Percentiles rank a stretch among this genome's conserved stretches.
Conservation (phyloP, 2,888 invertebrate genomes). For the Ophioninae sp. region DNA sequence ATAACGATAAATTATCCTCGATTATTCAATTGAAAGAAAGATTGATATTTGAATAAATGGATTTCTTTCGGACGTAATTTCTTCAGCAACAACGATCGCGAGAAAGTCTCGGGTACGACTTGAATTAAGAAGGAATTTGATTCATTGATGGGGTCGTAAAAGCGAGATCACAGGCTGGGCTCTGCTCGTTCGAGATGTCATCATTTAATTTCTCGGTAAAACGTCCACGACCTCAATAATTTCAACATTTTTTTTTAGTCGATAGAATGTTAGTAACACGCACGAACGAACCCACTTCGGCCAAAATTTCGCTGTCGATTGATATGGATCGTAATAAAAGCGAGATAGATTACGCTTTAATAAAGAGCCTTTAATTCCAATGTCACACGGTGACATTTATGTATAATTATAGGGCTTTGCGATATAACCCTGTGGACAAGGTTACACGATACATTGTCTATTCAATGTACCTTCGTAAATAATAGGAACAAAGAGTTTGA, state of each 20-base stretch:
- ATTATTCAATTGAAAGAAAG: too few species aligned
- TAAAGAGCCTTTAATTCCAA: too few species aligned
- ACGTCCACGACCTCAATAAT: constrained; percentile 31
- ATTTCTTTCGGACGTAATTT: too few species aligned
- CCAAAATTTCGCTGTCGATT: neutral
- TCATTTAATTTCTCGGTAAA: constrained; percentile 35
- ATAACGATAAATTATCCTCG: too few species aligned
- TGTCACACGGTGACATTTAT: too few species aligned
- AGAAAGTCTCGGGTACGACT: neutral
- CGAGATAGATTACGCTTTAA: constrained; percentile 23
- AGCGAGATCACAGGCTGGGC: neutral
- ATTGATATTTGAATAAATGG: too few species aligned
- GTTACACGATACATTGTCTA: too few species aligned
- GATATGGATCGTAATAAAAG: constrained; percentile 42
- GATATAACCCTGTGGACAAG: too few species aligned
- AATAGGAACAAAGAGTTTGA: too few species aligned
- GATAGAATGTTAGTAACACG: neutral
- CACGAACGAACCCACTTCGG: constrained; percentile 40
- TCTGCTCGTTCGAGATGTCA: constrained; percentile 1
- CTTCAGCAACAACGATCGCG: too few species aligned
- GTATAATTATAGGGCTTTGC: too few species aligned
- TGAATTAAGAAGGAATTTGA: constrained; percentile 23
- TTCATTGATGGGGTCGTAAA: constrained; percentile 1
- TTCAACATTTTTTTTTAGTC: neutral
- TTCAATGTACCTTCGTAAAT: too few species aligned